A percentile compares a stretch with the other conserved stretches of the same genome.
Conservation (phyloP, 2,113 vertebrate species). For the Coreoperca whiteheadi region DNA sequence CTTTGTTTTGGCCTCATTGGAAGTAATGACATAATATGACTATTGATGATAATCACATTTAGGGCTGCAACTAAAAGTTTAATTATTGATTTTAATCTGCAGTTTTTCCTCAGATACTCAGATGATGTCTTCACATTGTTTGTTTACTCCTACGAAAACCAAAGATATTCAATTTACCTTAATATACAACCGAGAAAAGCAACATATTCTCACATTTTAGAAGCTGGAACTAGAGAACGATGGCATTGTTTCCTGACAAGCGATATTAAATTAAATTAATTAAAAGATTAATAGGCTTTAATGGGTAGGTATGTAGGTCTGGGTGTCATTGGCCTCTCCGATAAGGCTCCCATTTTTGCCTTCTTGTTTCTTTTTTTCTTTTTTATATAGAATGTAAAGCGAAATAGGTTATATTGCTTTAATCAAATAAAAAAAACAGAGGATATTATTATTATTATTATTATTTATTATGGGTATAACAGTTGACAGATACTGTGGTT, state of each 20-base stretch:
- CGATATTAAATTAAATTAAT: too few species aligned
- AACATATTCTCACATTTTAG: background rate
- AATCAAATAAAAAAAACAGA: constrained; percentile 4
- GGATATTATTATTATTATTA: background rate
- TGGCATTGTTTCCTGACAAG: background rate
- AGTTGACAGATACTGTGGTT: background rate
- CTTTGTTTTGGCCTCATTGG: background rate
- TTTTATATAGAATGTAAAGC: background rate
- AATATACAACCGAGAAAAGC: background rate
- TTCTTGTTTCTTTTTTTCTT: background rate
- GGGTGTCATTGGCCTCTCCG: too few species aligned
- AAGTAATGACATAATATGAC: background rate
- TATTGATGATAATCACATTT: background rate
- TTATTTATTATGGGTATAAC: background rate
- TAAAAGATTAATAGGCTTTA: background rate
- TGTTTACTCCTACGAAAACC: background rate
- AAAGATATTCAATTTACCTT: background rate
- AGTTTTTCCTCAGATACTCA: background rate
- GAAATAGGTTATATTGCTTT: background rate
- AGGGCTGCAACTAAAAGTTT: background rate
- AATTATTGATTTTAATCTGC: background rate
- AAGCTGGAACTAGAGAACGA: background rate
- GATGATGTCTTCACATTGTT: background rate
- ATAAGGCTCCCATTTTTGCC: too few species aligned
- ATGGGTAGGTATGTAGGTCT: background rate